phyloP scores from a whole-genome alignment of 2,888 invertebrate genomes.

The Pollenia angustigena region DNA sequence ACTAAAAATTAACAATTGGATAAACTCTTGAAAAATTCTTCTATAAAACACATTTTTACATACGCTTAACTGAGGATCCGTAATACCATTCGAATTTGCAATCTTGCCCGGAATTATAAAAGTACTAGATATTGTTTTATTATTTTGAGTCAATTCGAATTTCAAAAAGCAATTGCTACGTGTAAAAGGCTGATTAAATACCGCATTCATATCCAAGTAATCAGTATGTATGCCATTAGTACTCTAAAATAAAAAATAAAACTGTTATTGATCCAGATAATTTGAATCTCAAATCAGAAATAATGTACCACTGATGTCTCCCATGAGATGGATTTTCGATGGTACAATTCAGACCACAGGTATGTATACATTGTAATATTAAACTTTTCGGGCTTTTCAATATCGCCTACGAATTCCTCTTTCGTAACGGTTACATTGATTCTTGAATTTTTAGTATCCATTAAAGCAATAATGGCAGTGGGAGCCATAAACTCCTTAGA shows the following conservation, averaged over 20 bases:
- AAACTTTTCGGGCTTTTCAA: constrained; percentile 84
- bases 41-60: constrained; percentile 6
- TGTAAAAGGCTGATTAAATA: constrained; percentile 70
- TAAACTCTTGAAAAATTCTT: neutral
- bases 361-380: constrained; percentile 86
- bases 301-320: constrained; percentile 77
- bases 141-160: constrained; percentile 84
- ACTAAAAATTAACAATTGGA: constrained; percentile 22
- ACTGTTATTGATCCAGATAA: no score
- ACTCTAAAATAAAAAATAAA: constrained; percentile 75
- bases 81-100: constrained; percentile 85
- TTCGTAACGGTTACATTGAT: constrained; percentile 88
- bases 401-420: constrained; percentile 85
- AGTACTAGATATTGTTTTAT: constrained; percentile 86
- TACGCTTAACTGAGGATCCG: constrained; percentile 86
- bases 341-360: constrained; percentile 86
- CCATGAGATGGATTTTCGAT: constrained; percentile 76
- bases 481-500: constrained; percentile 93
- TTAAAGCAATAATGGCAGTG: constrained; percentile 87
- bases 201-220: constrained; percentile 75
- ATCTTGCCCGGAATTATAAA: constrained; percentile 88
- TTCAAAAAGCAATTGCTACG: constrained; percentile 78
- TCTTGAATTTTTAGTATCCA: constrained; percentile 84
- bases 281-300: neutral
- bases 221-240: constrained; percentile 77